Conservation (phyloP, 2,797 vertebrate genomes). For the Leucoraja ocellata region DNA sequence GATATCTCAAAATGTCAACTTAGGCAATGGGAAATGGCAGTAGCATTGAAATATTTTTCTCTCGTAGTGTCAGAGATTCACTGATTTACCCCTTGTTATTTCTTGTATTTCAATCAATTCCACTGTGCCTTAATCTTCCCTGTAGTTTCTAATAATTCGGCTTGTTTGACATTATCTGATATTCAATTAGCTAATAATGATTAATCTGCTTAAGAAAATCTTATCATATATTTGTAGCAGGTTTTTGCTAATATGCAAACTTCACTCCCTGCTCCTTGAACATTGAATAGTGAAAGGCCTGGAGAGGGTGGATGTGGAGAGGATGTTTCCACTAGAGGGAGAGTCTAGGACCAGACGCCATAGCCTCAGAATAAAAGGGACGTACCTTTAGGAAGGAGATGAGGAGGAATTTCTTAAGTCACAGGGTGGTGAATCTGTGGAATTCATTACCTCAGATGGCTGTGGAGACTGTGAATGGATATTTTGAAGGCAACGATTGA, state of each 20-base stretch:
- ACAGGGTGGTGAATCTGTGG: no score
- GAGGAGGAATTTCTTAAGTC: no score
- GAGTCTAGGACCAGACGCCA: no score
- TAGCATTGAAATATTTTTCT: background rate
- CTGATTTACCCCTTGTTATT: background rate
- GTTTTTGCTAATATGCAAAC: background rate
- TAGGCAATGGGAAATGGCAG: background rate
- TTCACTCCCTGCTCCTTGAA: no score
- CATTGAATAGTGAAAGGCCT: background rate
- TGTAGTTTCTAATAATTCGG: background rate
- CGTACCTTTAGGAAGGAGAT: no score
- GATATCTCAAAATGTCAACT: background rate
- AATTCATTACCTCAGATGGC: no score
- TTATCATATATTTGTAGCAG: background rate
- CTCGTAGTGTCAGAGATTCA: background rate
- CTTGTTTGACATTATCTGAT: background rate
- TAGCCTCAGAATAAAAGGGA: no score
- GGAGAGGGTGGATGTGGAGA: no score
- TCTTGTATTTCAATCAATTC: background rate
- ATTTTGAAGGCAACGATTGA: no score
- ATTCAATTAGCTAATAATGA: background rate
- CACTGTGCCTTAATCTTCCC: background rate
- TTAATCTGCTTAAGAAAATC: background rate
- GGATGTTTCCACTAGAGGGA: no score
- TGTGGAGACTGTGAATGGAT: no score